Base-by-base conservation (phyloP, 2,113 vertebrate genomes). In the Hucho hucho region DNA sequence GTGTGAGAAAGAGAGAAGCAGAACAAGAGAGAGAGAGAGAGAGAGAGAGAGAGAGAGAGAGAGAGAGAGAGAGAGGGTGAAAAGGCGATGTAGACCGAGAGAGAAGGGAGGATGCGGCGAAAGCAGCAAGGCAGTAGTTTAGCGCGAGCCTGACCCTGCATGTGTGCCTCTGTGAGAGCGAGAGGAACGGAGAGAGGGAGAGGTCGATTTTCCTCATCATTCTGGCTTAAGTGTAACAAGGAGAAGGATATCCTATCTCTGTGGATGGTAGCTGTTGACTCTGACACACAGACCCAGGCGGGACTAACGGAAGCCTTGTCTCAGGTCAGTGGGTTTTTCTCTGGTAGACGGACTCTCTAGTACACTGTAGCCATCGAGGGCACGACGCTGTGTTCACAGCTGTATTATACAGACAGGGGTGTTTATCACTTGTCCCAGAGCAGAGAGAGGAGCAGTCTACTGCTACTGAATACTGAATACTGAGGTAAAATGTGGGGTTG, bases 61-160 rank as follows among this genome's bases (percentile, higher is more conserved):
- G 74, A 78, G 80, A 74, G 16, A 43, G 67, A 78, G 78, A 72
- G n/a, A 68, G 25, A 75, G 56, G 78, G 77, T 79, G 69, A 82
- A 84, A 82, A 25, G 22, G 63, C 22, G 6, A 4, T 20, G n/a
- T 20, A 79, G 76, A 78, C 29, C 13, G 47, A 81, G 63, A 64
- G 61, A 64, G 64, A 77, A 79, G 75, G 83, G 81, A 87, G 80
- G 89, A 84, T 84, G 87, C 79, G 76, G 70, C 72, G 81, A 75
- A 80, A 80, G 89, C 86, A 77, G 84, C 56, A 77, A 85, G 80
- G 78, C 86, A 81, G 89, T 86, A 83, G 85, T 82, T 85, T 77
- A 84, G 75, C 79, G 78, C 66, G 1, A 89, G 85, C 78, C 81
- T 89, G 81, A 87, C 88, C 79, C 87, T 89, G 81, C 78, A 75